Evolutionary conservation across 2,113 vertebrate genomes (phyloP).

Genomic region (Conger conger): DNA sequence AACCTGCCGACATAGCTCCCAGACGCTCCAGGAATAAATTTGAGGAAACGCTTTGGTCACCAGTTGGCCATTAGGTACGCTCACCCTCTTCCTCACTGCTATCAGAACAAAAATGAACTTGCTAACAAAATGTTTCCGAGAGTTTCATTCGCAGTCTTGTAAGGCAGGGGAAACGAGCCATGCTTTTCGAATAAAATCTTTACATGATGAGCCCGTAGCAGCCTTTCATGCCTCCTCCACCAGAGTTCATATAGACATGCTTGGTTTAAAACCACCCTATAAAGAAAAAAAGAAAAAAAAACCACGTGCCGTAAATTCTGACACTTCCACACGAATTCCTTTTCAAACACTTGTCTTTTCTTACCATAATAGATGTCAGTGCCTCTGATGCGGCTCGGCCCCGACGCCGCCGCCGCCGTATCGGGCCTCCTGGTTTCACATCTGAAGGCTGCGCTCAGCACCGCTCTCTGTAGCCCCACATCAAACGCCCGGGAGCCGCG

Average conservation of each 20-base stretch:
- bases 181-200: slow-evolving; percentile 91
- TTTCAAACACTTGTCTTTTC: slow-evolving; percentile 99
- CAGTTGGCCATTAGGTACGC: slow-evolving; percentile 36
- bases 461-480: slow-evolving; percentile 96
- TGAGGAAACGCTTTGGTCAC: slow-evolving; percentile 21
- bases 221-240: slow-evolving; percentile 90
- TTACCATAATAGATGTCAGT: slow-evolving; percentile 99
- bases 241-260: slow-evolving; percentile 94
- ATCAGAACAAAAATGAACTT: slow-evolving; percentile 38
- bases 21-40: background rate
- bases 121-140: slow-evolving; percentile 39
- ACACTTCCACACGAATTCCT: slow-evolving; percentile 96
- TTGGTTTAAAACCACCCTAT: slow-evolving; percentile 98
- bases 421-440: slow-evolving; percentile 90
- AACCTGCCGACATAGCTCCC: background rate
- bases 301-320: slow-evolving; percentile 90
- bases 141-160: slow-evolving; percentile 57
- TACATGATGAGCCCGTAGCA: slow-evolving; percentile 71
- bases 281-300: slow-evolving; percentile 82
- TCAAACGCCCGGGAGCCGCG: slow-evolving; percentile 88
- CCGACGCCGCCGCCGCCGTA: slow-evolving; percentile 83
- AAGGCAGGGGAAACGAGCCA: slow-evolving; percentile 85
- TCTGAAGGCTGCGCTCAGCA: slow-evolving; percentile 95
- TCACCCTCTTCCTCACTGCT: slow-evolving; percentile 23
- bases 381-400: slow-evolving; percentile 97